These are phyloP conservation scores for Cairina moschata DNA, from an alignment of 2,113 vertebrate genomes.

Conservation along the genomic window DNA sequence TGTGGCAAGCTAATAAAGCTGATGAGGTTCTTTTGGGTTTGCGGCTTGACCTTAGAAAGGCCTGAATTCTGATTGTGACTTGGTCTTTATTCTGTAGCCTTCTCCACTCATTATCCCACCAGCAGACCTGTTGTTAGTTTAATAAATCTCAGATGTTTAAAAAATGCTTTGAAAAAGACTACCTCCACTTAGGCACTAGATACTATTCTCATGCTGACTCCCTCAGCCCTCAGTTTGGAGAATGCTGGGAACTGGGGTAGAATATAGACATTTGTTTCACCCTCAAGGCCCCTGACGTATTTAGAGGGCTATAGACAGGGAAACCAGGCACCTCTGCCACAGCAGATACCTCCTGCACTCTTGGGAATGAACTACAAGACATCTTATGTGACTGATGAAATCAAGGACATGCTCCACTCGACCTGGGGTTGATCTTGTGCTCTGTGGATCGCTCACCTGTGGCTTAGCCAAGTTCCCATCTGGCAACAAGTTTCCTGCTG, in stretches of 20 bases:
- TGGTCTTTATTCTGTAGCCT: background rate
- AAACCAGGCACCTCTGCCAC: background rate
- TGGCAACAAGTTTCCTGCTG: background rate
- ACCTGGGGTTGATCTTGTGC: accelerated
- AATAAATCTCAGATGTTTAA: background rate
- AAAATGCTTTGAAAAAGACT: background rate
- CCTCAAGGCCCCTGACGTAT: background rate
- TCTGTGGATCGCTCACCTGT: background rate
- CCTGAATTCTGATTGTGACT: background rate
- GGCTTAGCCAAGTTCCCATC: background rate
- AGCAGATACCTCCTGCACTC: background rate
- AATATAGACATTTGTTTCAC: background rate
- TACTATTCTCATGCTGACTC: background rate
- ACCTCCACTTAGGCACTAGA: background rate
- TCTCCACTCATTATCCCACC: background rate
- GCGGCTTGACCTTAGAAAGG: background rate
- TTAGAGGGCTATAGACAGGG: background rate
- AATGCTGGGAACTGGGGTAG: background rate
- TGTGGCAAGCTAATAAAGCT: background rate
- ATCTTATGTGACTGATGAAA: background rate
- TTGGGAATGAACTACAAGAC: background rate
- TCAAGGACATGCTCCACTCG: background rate
- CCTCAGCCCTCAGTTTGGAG: background rate
- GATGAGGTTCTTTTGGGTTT: background rate
- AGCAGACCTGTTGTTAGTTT: background rate